A percentile compares a stretch with the other conserved stretches of the same genome.
These are phyloP conservation scores for Neoscelio sp. DNA, from an alignment of 2,888 invertebrate species.

Conservation along the genomic window DNA sequence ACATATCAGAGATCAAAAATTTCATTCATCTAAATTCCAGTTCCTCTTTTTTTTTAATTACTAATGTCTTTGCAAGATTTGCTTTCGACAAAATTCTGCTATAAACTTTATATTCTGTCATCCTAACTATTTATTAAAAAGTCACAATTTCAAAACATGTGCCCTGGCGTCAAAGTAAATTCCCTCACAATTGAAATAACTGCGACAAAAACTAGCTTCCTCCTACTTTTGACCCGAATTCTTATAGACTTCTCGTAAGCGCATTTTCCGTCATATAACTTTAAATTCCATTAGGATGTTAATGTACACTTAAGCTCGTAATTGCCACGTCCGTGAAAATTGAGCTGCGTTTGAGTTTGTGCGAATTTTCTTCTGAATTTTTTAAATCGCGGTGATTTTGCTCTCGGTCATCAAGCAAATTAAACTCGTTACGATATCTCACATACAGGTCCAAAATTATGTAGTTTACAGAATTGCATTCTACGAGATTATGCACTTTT, in stretches of 20 bases:
- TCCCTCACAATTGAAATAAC: conserved; percentile 26
- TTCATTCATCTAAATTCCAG: no score
- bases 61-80: no score
- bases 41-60: no score
- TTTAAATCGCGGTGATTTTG: conserved; percentile 31
- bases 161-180: conserved; percentile 7
- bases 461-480: conserved; percentile 7
- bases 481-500: conserved; percentile 12
- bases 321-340: conserved; percentile 41
- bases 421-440: conserved; percentile 26
- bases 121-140: neutral
- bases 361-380: conserved; percentile 31
- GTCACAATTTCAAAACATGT: conserved; percentile 4
- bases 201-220: conserved; percentile 16
- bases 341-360: conserved; percentile 24
- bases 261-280: conserved; percentile 41
- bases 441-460: conserved; percentile 18
- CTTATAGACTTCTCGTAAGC: conserved; percentile 39
- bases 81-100: no score
- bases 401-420: conserved; percentile 23
- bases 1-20: no score
- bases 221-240: conserved; percentile 30
- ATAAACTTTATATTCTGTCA: no score
- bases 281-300: conserved; percentile 56
- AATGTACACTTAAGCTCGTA: conserved; percentile 52